Base-by-base conservation (phyloP, 2,113 vertebrate species). In the Glaucomys volans region DNA sequence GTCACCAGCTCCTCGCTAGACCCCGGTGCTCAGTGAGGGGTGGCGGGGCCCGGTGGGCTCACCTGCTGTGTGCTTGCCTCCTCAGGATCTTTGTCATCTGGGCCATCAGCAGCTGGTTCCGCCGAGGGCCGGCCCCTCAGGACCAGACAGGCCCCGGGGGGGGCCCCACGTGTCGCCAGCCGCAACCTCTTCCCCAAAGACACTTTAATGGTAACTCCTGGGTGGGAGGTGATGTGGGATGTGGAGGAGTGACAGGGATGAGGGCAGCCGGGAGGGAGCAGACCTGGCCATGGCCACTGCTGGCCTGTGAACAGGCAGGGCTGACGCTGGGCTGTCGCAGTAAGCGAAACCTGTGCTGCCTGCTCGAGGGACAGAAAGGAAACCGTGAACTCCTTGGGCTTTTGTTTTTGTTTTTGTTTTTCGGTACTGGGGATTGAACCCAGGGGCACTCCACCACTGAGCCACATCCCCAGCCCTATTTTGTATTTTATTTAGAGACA, bases 71-170 rank as follows among this genome's bases (percentile, higher is more conserved):
- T 22, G 52, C 72, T 92, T 26, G 35, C 18, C 62, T 28, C 72
- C 40, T 0, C 87, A 99, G 99, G 98, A 99, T 99, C 97, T 99
- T 99, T 97, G 99, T 99, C 98, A 99, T 99, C 98, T 99, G 99
- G 99, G 99, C 99, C 77, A 99, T 99, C 98, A 99, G 99, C 98
- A 99, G 99, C 97, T 99, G 99, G 99, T 99, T 99, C 97, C 99
- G 99, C 54, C 98, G 99, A 93, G 99, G 99, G 71, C 98, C 99
- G 0, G 98, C 99, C 44, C 99, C 99, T 6, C 99, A 99, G 97
- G 99, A 99, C 97, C 99, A 99, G 94, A 98, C 47, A 76, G 99
- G 99, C 11, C 96, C 99, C 0, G 98, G 99, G 0, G 0, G 99
- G 99, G 42, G 98, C 98, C 0, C 99, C 99, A 0, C 98, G 99